Percentiles rank a stretch among this genome's conserved stretches.
Evolutionary conservation across 2,113 vertebrate genomes (phyloP).

Genomic region (Petroica traversi): DNA sequence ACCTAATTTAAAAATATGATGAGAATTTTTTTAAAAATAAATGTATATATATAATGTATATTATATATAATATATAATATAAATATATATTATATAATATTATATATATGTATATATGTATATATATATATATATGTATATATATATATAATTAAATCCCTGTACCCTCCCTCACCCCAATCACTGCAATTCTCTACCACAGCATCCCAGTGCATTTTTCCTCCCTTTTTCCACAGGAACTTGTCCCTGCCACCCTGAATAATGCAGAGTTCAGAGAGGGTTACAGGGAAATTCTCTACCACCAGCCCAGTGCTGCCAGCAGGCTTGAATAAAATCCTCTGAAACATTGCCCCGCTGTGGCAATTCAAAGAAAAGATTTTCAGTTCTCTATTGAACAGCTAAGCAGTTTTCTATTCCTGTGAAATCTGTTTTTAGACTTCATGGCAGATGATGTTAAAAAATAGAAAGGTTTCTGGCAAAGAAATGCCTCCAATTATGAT

Average conservation of each 20-base stretch:
- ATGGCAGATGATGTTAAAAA: neutral
- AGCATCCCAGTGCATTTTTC: neutral
- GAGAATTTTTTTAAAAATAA: neutral
- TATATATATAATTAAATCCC: neutral
- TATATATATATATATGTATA: too few species aligned
- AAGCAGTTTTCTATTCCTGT: neutral
- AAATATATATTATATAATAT: too few species aligned
- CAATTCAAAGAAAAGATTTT: neutral
- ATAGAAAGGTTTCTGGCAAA: neutral
- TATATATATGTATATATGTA: too few species aligned
- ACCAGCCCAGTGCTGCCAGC: neutral
- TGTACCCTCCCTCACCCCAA: neutral
- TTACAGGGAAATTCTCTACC: neutral
- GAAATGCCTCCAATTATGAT: neutral
- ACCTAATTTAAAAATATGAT: neutral
- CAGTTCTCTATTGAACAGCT: neutral
- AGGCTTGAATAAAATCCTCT: neutral
- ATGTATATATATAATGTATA: too few species aligned
- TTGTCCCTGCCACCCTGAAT: neutral
- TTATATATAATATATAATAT: too few species aligned
- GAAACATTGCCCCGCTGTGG: conserved; percentile 63
- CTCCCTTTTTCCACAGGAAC: neutral
- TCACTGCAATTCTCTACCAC: neutral
- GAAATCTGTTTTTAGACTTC: neutral
- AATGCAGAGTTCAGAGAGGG: neutral